Conservation (phyloP, 1,140 invertebrate genomes). For the Nephotettix cincticeps region DNA sequence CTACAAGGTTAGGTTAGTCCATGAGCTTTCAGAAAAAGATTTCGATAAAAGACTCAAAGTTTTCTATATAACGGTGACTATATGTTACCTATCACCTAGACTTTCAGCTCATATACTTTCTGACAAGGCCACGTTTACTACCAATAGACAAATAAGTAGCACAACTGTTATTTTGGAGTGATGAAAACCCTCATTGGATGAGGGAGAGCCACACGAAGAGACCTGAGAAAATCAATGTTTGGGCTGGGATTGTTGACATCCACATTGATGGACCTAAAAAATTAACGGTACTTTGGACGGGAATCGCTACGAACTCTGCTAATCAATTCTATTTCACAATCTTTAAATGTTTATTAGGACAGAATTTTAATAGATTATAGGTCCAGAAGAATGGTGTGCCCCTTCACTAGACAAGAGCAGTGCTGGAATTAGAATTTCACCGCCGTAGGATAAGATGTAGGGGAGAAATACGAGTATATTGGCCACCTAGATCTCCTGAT, state of each 20-base stretch:
- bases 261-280: neutral
- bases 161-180: neutral
- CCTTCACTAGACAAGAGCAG: neutral
- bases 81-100: neutral
- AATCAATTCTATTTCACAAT: neutral
- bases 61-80: neutral
- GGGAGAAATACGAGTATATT: no score
- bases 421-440: neutral
- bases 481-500: neutral
- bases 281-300: neutral
- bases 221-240: neutral
- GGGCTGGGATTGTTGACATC: neutral
- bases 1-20: neutral
- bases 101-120: neutral
- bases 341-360: neutral
- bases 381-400: no score
- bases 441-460: neutral
- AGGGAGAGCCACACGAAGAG: neutral
- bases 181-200: neutral
- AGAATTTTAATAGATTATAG: neutral
- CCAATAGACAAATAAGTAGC: neutral
- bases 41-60: no score
- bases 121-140: neutral
- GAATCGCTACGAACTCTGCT: neutral
- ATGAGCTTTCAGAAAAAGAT: neutral